Evolutionary conservation across 2,888 invertebrate species (phyloP).

Genomic region (Pristionchus exspectatus): DNA sequence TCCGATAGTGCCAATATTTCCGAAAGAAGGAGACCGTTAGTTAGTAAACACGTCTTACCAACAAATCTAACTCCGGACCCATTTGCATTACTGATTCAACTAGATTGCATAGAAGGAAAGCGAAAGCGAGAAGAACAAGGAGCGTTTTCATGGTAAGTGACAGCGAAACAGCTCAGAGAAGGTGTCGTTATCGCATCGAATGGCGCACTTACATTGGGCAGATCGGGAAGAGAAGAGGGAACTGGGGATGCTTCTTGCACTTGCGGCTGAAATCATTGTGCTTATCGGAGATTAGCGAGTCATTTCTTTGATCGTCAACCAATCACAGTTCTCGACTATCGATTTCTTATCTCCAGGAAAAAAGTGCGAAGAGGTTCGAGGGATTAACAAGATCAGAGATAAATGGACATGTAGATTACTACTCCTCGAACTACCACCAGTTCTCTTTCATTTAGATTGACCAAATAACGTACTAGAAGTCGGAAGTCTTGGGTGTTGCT

Average conservation of each 20-base stretch:
- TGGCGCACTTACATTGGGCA: slow-evolving; percentile 2
- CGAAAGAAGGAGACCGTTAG: neutral
- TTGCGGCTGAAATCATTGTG: neutral
- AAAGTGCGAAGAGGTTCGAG: too few species aligned
- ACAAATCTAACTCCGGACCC: neutral
- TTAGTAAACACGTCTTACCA: neutral
- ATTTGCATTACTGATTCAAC: neutral
- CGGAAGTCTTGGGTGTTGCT: slow-evolving; percentile 6
- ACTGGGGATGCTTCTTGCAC: slow-evolving; percentile 1
- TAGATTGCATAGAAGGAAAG: neutral
- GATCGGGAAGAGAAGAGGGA: slow-evolving; percentile 5
- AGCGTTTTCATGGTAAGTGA: neutral
- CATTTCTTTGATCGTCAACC: neutral
- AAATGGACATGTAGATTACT: too few species aligned
- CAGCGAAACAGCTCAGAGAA: neutral
- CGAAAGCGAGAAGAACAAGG: neutral
- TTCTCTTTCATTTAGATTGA: too few species aligned
- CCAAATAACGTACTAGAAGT: slow-evolving; percentile 27
- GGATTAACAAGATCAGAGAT: too few species aligned
- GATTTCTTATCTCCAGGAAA: too few species aligned
- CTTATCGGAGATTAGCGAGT: neutral
- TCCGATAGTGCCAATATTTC: neutral
- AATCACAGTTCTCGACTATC: too few species aligned
- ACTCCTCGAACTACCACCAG: too few species aligned
- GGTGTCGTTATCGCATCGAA: neutral